Conservation (phyloP, 1,140 invertebrate genomes). For the Kradibia gibbosae region DNA sequence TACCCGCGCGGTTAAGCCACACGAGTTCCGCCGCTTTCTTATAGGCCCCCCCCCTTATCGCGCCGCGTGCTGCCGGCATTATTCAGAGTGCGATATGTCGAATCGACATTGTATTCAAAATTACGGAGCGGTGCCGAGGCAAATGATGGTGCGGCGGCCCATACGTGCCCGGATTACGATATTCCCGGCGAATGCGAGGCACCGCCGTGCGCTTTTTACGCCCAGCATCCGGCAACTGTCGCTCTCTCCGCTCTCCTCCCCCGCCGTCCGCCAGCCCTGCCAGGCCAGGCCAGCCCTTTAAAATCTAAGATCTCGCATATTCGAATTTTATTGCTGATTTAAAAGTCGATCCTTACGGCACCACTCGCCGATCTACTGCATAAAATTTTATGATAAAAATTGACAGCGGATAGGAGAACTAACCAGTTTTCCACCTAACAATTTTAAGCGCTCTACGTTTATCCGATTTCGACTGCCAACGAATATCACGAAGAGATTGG, state of each 20-base stretch:
- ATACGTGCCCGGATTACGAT: constrained; percentile 69
- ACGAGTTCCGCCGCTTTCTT: not conserved
- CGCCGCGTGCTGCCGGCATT: constrained; percentile 7
- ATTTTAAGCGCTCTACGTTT: too few species aligned
- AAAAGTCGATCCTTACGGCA: constrained; percentile 68
- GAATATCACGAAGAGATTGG: too few species aligned
- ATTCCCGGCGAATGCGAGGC: constrained; percentile 60
- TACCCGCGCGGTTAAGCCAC: not conserved
- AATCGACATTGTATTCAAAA: constrained; percentile 40
- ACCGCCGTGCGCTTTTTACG: constrained; percentile 62
- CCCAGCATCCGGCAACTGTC: constrained; percentile 66
- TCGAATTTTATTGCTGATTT: constrained; percentile 71
- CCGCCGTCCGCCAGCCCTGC: too few species aligned
- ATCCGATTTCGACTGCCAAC: too few species aligned
- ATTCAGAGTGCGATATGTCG: constrained; percentile 36
- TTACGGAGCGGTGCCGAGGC: constrained; percentile 16
- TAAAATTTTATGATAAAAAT: constrained; percentile 24
- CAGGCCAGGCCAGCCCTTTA: constrained; percentile 56
- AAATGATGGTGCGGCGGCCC: constrained; percentile 55
- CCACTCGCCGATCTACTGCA: constrained; percentile 16
- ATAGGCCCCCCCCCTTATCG: not conserved
- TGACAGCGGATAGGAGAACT: too few species aligned
- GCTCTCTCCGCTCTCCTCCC: constrained; percentile 33
- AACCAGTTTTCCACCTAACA: too few species aligned
- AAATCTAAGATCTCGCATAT: constrained; percentile 67